Conservation (phyloP, 1,140 invertebrate species). For the Triops cancriformis region DNA sequence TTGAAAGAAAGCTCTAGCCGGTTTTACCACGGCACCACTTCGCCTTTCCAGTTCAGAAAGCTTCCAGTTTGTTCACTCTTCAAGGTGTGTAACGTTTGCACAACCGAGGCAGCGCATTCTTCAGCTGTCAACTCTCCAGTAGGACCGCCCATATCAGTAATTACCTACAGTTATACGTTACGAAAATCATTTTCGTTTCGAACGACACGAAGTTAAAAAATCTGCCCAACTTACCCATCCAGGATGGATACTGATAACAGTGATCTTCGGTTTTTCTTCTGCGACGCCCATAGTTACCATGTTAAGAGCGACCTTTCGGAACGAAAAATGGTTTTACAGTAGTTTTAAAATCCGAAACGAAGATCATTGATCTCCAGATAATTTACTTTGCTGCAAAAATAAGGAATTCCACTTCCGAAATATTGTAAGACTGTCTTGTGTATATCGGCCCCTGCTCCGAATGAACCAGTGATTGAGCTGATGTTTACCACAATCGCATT, state of each 20-base stretch:
- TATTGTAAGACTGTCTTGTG: background rate
- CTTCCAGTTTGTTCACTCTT: constrained; percentile 57
- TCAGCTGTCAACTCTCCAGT: constrained; percentile 63
- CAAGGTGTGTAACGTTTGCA: constrained; percentile 54
- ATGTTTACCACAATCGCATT: constrained; percentile 73
- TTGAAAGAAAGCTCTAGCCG: background rate
- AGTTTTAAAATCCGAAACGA: background rate
- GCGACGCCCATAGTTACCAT: constrained; percentile 73
- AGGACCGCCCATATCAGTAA: constrained; percentile 31
- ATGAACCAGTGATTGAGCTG: constrained; percentile 71
- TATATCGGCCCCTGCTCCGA: constrained; percentile 37
- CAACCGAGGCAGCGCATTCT: constrained; percentile 52
- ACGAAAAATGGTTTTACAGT: too few species aligned
- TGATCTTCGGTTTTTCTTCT: constrained; percentile 59
- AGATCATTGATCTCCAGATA: background rate
- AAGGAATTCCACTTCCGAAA: constrained; percentile 19
- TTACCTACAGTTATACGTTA: background rate
- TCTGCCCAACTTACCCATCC: constrained; percentile 38
- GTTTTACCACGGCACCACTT: constrained; percentile 61
- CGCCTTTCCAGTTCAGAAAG: constrained; percentile 68
- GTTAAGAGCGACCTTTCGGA: constrained; percentile 66
- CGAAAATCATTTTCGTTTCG: background rate
- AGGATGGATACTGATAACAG: constrained; percentile 68
- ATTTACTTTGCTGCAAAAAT: constrained; percentile 26
- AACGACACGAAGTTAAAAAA: background rate